phyloP scores from a whole-genome alignment of 2,888 invertebrate species.

The Norana najaformis region DNA sequence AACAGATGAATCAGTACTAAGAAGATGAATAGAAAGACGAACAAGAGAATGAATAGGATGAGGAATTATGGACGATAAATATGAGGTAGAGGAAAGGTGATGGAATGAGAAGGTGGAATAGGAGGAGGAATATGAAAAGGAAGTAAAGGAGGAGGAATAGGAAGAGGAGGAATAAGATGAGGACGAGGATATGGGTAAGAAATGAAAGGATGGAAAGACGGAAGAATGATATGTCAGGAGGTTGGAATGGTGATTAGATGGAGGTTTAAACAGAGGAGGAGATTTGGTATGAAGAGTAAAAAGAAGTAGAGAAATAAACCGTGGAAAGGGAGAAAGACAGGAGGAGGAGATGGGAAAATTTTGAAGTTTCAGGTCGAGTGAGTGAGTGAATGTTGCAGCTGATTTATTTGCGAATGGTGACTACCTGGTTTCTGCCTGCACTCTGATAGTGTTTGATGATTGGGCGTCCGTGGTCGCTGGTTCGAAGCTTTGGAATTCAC shows the following conservation, averaged over 20 bases:
- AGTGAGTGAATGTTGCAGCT: no score
- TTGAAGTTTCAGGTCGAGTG: neutral
- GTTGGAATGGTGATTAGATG: neutral
- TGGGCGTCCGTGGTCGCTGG: no score
- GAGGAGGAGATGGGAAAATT: neutral
- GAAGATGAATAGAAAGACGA: no score
- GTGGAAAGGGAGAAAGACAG: neutral
- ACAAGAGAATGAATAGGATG: neutral
- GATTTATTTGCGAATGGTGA: no score
- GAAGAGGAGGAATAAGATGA: neutral
- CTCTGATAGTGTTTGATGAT: no score
- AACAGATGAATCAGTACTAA: no score
- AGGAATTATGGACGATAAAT: no score
- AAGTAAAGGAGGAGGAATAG: neutral
- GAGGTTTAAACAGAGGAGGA: no score
- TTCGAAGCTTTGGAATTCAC: no score
- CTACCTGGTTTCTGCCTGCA: no score
- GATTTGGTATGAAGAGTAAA: neutral
- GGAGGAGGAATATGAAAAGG: neutral
- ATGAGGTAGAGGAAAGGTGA: neutral
- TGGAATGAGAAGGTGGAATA: neutral
- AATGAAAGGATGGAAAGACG: neutral
- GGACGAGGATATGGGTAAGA: no score
- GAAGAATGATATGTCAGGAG: neutral
- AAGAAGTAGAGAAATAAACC: neutral